These are phyloP conservation scores for Erythrocercus mccallii DNA, from an alignment of 2,113 vertebrate species.

Conservation along the genomic window DNA sequence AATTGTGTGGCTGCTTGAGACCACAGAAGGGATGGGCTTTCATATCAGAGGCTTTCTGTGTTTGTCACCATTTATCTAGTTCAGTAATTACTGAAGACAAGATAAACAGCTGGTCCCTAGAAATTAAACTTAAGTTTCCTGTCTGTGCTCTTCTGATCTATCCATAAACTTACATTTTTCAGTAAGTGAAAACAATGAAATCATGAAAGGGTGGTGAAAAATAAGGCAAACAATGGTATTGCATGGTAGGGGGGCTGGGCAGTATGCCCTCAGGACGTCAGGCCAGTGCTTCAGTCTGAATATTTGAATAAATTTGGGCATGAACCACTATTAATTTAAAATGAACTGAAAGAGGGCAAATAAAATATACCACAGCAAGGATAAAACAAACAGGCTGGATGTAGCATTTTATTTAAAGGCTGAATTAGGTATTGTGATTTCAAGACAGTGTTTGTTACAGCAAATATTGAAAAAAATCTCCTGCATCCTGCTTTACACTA, in stretches of 20 bases:
- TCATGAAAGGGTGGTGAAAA: neutral
- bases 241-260: neutral
- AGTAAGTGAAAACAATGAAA: neutral
- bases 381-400: neutral
- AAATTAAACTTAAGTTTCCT: neutral
- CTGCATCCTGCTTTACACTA: neutral
- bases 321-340: neutral
- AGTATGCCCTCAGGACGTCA: neutral
- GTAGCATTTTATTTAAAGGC: neutral
- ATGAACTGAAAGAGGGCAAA: neutral
- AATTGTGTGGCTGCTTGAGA: neutral
- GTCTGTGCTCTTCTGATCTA: neutral
- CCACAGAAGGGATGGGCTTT: fast-evolving
- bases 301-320: neutral
- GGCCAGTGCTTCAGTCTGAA: neutral
- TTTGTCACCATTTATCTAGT: neutral
- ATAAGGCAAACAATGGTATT: neutral
- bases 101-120: neutral
- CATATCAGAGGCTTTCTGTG: neutral
- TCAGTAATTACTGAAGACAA: neutral
- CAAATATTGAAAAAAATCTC: neutral
- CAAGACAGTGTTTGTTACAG: neutral
- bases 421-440: neutral
- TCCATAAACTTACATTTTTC: neutral
- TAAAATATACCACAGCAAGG: neutral